A percentile compares a stretch with the other conserved stretches of the same genome.
phyloP scores from a whole-genome alignment of 1,140 invertebrate species.

The Drosophila sp. region DNA sequence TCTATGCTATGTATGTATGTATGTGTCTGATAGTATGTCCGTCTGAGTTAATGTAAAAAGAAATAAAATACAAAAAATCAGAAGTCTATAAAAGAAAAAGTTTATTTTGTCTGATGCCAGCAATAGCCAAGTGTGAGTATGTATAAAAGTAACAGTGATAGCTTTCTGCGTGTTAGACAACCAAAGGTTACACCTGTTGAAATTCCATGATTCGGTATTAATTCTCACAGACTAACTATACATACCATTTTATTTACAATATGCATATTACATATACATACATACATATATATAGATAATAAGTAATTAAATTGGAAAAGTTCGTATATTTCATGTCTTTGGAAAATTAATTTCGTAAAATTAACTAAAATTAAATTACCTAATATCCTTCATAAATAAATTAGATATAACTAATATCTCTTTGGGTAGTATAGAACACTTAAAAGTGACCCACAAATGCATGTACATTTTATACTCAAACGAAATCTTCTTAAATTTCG shows the following conservation, averaged over 20 bases:
- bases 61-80: slow-evolving; percentile 67
- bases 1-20: slow-evolving; percentile 5
- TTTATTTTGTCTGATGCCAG: slow-evolving; percentile 56
- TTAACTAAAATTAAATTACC: too few relatives aligned
- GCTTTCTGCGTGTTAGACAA: slow-evolving; percentile 13
- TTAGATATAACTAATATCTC: too few relatives aligned
- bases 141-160: slow-evolving; percentile 19
- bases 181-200: slow-evolving; percentile 62
- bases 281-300: too few relatives aligned
- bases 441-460: too few relatives aligned
- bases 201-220: slow-evolving; percentile 18
- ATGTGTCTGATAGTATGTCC: slow-evolving; percentile 29
- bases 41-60: slow-evolving; percentile 73
- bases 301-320: too few relatives aligned
- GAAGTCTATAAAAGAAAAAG: slow-evolving; percentile 67
- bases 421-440: too few relatives aligned
- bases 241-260: not conserved
- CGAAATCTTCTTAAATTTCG: too few relatives aligned
- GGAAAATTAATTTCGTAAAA: too few relatives aligned
- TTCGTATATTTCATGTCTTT: too few relatives aligned
- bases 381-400: too few relatives aligned
- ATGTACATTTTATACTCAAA: too few relatives aligned
- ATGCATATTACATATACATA: not conserved
- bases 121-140: slow-evolving; percentile 26
- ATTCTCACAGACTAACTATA: too few relatives aligned